phyloP scores from a whole-genome alignment of 2,113 vertebrate species.

The Scytalopus superciliaris region DNA sequence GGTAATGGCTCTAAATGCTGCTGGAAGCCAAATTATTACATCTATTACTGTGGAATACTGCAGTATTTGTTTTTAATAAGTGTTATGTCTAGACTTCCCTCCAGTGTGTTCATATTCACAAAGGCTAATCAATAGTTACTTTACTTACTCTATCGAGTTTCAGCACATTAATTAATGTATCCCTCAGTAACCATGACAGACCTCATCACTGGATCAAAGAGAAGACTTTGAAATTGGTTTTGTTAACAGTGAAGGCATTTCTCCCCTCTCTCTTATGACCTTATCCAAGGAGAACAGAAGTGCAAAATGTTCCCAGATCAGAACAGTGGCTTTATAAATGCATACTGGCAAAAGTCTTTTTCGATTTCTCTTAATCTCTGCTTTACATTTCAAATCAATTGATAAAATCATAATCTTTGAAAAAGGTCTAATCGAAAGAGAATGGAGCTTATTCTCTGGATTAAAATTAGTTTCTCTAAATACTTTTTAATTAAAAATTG shows the following conservation, averaged over 20 bases:
- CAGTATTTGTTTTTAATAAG: constrained; percentile 23
- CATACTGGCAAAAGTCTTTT: background rate
- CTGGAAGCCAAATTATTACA: background rate
- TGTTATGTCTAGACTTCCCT: background rate
- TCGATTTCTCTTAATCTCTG: background rate
- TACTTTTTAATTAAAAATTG: background rate
- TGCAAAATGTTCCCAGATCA: background rate
- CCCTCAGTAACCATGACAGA: background rate
- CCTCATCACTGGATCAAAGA: background rate
- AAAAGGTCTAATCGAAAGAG: background rate
- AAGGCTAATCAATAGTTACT: constrained; percentile 1
- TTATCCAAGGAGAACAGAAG: background rate
- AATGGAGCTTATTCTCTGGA: background rate
- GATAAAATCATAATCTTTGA: background rate
- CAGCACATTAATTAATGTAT: background rate
- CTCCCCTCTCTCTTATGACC: background rate
- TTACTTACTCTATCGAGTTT: background rate
- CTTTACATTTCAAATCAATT: background rate
- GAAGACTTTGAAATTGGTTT: background rate
- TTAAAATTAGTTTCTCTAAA: background rate
- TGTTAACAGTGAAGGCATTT: background rate
- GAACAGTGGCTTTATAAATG: background rate
- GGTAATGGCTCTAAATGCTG: background rate
- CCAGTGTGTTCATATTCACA: background rate
- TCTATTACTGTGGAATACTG: background rate